Evolutionary conservation across 2,797 vertebrate genomes (phyloP).

Genomic region (Euthynnus affinis): DNA sequence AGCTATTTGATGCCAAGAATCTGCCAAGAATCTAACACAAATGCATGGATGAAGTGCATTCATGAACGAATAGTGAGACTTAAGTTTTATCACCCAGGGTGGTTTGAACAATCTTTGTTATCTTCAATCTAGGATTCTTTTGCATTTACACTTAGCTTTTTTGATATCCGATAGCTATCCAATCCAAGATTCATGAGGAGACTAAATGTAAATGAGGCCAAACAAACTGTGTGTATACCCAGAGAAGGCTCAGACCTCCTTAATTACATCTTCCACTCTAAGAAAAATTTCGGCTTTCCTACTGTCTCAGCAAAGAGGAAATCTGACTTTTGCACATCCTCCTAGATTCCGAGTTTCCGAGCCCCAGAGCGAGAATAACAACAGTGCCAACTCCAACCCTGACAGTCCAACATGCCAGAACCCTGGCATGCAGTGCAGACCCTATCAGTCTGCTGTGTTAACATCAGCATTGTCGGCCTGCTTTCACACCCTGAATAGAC

Average conservation of each 20-base stretch:
- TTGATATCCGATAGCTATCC: background rate
- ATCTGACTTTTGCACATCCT: slow-evolving; percentile 40
- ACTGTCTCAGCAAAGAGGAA: slow-evolving; percentile 41
- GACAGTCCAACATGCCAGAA: slow-evolving; percentile 53
- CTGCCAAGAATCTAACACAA: background rate
- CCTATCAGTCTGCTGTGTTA: slow-evolving; percentile 70
- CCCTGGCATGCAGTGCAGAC: slow-evolving; percentile 63
- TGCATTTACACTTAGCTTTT: background rate
- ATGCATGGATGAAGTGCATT: background rate
- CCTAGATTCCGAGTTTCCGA: slow-evolving; percentile 37
- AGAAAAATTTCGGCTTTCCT: slow-evolving; percentile 26
- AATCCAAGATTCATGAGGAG: background rate
- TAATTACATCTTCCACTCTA: slow-evolving; percentile 17
- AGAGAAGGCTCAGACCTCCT: slow-evolving; percentile 11
- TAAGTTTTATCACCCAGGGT: background rate
- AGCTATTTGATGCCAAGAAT: background rate
- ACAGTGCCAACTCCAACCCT: slow-evolving; percentile 52
- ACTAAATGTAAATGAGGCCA: slow-evolving; percentile 1
- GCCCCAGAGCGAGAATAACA: slow-evolving; percentile 37
- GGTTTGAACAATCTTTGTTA: background rate
- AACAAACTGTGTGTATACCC: background rate
- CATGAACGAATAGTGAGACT: background rate
- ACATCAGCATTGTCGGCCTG: slow-evolving; percentile 69
- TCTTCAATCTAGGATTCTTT: background rate
- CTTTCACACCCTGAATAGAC: slow-evolving; percentile 77